phyloP scores from a whole-genome alignment of 2,113 vertebrate genomes.

The Psilopogon haemacephalus region DNA sequence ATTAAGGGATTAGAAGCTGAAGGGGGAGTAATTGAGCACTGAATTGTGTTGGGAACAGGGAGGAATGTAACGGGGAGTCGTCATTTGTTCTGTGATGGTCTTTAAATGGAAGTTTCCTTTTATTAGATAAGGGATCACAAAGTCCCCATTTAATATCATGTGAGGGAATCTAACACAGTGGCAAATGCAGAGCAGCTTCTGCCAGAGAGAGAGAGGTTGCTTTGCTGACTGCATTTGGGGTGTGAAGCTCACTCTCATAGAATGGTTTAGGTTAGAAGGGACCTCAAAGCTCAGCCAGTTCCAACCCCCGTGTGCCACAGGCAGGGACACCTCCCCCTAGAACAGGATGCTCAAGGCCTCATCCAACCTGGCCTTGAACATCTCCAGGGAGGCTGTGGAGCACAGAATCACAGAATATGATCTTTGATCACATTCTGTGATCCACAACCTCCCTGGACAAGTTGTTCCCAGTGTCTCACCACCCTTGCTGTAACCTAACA shows the following conservation, averaged over 20 bases:
- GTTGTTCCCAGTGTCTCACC: too few species aligned
- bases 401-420: too few species aligned
- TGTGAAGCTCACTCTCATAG: background rate
- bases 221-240: background rate
- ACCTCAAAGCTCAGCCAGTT: too few species aligned
- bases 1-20: background rate
- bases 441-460: too few species aligned
- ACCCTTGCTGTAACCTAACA: too few species aligned
- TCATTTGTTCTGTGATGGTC: slow-evolving; percentile 3
- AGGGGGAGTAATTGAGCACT: slow-evolving; percentile 5
- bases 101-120: slow-evolving; percentile 13
- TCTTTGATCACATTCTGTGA: too few species aligned
- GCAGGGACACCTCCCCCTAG: too few species aligned
- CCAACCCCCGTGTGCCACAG: too few species aligned
- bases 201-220: background rate
- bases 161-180: slow-evolving; percentile 7
- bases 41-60: slow-evolving; percentile 15
- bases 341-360: too few species aligned
- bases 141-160: slow-evolving; percentile 62
- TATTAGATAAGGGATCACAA: slow-evolving; percentile 68
- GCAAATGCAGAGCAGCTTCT: background rate
- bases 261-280: too few species aligned
- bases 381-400: too few species aligned
- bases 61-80: slow-evolving; percentile 10
- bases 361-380: too few species aligned